phyloP scores from a whole-genome alignment of 1,140 invertebrate genomes.

The Drosophila nasuta region DNA sequence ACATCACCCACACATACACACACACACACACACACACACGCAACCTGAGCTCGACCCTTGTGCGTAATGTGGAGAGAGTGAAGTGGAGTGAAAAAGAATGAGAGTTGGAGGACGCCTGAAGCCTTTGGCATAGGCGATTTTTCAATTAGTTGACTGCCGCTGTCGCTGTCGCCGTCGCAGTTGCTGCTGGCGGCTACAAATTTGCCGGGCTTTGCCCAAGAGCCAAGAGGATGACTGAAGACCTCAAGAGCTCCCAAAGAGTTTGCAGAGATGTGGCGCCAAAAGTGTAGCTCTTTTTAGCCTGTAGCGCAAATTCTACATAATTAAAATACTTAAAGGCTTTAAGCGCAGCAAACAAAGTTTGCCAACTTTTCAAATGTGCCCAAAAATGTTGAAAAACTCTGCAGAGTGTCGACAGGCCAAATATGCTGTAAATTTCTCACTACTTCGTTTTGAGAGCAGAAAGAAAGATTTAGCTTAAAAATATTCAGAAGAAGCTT shows the following conservation, averaged over 20 bases:
- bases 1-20: too few species aligned
- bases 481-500: too few species aligned
- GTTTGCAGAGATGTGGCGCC: background rate
- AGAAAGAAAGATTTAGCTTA: too few species aligned
- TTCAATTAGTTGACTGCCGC: conserved; percentile 68
- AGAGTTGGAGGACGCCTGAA: too few species aligned
- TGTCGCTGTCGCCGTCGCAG: conserved; percentile 6
- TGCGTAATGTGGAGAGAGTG: background rate
- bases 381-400: conserved; percentile 18
- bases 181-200: conserved; percentile 58
- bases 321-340: conserved; percentile 84
- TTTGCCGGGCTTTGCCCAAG: conserved; percentile 62
- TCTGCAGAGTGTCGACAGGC: background rate
- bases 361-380: conserved; percentile 77
- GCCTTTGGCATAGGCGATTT: conserved; percentile 73
- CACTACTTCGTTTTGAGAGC: background rate
- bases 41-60: conserved; percentile 1
- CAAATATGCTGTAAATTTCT: conserved; percentile 2
- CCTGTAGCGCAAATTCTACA: conserved; percentile 71
- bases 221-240: conserved; percentile 10
- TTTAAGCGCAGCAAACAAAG: conserved; percentile 72
- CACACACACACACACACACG: too few species aligned
- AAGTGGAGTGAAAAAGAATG: background rate
- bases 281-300: conserved; percentile 45
- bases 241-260: background rate